Evolutionary conservation across 2,797 vertebrate genomes (phyloP), one percentile per base, ranked within the genome.

Genomic region (Peromyscus nudipes): DNA sequence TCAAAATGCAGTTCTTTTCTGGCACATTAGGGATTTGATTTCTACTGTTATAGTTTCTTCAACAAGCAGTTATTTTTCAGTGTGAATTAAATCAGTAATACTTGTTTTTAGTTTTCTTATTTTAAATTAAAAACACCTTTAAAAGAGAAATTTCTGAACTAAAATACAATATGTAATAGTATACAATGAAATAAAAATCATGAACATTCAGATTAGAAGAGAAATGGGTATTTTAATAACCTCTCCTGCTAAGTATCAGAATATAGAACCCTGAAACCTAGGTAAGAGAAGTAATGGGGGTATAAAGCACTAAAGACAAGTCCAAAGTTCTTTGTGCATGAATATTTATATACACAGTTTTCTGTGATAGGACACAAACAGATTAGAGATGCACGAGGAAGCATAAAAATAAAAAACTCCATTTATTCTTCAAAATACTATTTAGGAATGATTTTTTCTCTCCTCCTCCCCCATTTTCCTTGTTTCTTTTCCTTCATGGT

Each of bases 81-180:
- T 79, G 91, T 17, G 60, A 62, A 82, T 82, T 90, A 14, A 85
- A 81, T 83, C 2, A 93, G 12, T 2, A 55, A 0, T 55, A 8
- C 8, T 79, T 6, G 21, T 91, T 21, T 9, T 73, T 55, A 89
- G 67, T 27, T 46, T 31, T 85, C 9, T 75, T 21, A n/a, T 85
- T 87, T 85, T 11, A 11, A 73, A 46, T 23, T 52, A 14, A 21
- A 34, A 55, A 1, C 49, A 67, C 25, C 13, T 81, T 86, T 79
- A 4, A 81, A 17, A 75, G 1, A 87, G 2, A 0, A 57, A 62
- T 79, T 67, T 69, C 2, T 49, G 7, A 2, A 77, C 1, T 64
- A 62, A 96, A 93, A 89, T 57, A 91, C n/a, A 10, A 87, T 43
- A 25, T 49, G 60, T 92, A 60, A 46, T 73, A 80, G 1, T 11